These are phyloP conservation scores for Carcharodon carcharias DNA, from an alignment of 2,797 vertebrate species.

Conservation along the genomic window DNA sequence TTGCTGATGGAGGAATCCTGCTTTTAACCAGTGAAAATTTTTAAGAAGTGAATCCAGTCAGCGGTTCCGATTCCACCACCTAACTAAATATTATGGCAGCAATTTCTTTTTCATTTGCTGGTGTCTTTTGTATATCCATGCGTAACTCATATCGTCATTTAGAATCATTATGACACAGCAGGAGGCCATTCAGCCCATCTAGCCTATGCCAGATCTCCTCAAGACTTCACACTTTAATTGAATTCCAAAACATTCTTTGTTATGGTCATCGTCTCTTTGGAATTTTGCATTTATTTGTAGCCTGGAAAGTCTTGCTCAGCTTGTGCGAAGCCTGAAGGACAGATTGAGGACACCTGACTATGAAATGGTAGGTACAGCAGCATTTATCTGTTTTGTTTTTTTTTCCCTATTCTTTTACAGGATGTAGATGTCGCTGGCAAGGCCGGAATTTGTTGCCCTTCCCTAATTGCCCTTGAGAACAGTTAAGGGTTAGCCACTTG, in stretches of 20 bases:
- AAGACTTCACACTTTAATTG: neutral
- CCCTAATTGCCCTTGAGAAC: neutral
- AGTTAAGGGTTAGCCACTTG: neutral
- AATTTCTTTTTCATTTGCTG: neutral
- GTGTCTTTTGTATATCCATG: neutral
- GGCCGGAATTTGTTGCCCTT: neutral
- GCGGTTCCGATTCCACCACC: too few relatives aligned
- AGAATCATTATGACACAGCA: too few relatives aligned
- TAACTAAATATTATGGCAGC: too few relatives aligned
- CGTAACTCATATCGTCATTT: neutral
- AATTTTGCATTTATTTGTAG: constrained; percentile 54
- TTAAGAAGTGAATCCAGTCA: too few relatives aligned
- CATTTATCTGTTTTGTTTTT: neutral
- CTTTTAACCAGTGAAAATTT: too few relatives aligned
- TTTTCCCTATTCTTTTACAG: neutral
- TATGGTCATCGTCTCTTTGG: neutral
- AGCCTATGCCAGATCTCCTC: too few relatives aligned
- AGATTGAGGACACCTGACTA: constrained; percentile 77
- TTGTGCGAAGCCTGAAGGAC: constrained; percentile 78
- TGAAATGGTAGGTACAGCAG: constrained; percentile 73
- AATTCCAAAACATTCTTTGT: neutral
- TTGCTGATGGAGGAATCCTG: too few relatives aligned
- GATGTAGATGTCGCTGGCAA: neutral
- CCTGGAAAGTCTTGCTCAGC: constrained; percentile 67
- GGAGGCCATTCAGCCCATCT: too few relatives aligned